phyloP scores from a whole-genome alignment of 2,888 invertebrate species.

The Trachelus iudaicus region DNA sequence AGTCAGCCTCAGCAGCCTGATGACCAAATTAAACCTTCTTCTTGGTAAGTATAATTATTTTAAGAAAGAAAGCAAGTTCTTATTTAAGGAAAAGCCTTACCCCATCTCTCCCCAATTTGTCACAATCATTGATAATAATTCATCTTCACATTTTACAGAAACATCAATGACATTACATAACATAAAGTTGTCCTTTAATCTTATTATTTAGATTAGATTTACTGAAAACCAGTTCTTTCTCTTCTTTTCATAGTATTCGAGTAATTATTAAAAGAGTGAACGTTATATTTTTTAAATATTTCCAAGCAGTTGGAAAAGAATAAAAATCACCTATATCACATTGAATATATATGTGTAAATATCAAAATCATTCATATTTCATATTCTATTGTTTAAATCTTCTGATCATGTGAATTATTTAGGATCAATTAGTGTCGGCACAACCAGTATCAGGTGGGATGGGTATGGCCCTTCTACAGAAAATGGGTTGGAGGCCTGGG shows the following conservation, averaged over 20 bases:
- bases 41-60: constrained; percentile 46
- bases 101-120: not conserved
- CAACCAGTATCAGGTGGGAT: constrained; percentile 93
- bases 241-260: not conserved
- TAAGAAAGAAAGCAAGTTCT: not conserved
- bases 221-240: not conserved
- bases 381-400: not conserved
- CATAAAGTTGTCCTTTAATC: not conserved
- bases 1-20: constrained; percentile 59
- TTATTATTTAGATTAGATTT: not conserved
- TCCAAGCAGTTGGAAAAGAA: not conserved
- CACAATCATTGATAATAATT: not conserved
- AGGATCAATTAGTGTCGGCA: constrained; percentile 93
- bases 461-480: constrained; percentile 96
- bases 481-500: constrained; percentile 99
- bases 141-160: not conserved
- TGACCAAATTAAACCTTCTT: constrained; percentile 48
- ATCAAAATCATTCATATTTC: not conserved
- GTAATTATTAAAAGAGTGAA: not conserved
- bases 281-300: not conserved
- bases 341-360: not conserved
- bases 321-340: not conserved
- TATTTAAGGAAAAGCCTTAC: not conserved
- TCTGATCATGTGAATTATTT: constrained; percentile 50
- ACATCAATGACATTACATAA: no score